Percentiles rank a stretch among this genome's conserved stretches.
These are phyloP conservation scores for Phrynosoma platyrhinos DNA, from an alignment of 2,113 vertebrate genomes.

Conservation along the genomic window DNA sequence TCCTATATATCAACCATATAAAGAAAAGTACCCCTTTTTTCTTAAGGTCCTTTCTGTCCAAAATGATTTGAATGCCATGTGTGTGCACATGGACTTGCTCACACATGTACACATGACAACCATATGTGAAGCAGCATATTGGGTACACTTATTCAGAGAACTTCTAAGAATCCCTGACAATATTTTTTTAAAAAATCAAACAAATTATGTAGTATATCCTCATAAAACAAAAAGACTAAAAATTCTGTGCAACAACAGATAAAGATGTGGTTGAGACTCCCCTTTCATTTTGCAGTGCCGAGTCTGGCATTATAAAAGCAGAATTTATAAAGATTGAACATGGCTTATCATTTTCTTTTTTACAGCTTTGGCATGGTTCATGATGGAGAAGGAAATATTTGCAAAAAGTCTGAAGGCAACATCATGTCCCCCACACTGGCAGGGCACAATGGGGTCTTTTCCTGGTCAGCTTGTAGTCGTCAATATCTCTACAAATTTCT, in stretches of 20 bases:
- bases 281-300: neutral
- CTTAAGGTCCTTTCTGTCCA: neutral
- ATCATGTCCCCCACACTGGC: constrained; percentile 93
- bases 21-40: neutral
- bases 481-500: constrained; percentile 89
- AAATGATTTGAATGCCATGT: neutral
- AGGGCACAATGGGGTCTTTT: constrained; percentile 90
- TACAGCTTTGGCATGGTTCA: constrained; percentile 92
- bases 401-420: constrained; percentile 90
- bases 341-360: neutral
- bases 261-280: neutral
- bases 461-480: constrained; percentile 91
- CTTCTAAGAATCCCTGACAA: neutral
- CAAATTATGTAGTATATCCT: too few relatives aligned
- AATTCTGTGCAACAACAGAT: neutral
- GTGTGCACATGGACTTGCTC: too few relatives aligned
- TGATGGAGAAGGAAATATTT: constrained; percentile 90
- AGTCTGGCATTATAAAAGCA: neutral
- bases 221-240: neutral
- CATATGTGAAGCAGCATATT: neutral
- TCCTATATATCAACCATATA: too few relatives aligned
- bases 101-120: neutral
- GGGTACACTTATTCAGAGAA: neutral
- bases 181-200: neutral
- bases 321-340: too few relatives aligned